phyloP scores from a whole-genome alignment of 2,113 vertebrate species.

The Urocitellus parryii region DNA sequence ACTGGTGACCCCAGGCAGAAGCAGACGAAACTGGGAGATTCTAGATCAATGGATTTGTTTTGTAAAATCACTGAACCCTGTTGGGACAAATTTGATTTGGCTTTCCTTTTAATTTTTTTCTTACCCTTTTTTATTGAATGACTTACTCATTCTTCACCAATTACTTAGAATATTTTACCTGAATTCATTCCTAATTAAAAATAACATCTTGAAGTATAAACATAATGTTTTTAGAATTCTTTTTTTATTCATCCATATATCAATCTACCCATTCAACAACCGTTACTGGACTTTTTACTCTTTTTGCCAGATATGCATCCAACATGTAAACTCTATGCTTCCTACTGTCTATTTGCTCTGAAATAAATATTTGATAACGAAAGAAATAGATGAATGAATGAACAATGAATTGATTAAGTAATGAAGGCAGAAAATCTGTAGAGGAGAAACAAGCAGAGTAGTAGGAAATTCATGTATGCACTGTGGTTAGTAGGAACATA shows the following conservation, averaged over 20 bases:
- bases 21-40: slow-evolving; percentile 42
- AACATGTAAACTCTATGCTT: background rate
- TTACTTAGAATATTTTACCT: slow-evolving; percentile 52
- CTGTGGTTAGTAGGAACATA: background rate
- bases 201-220: slow-evolving; percentile 45
- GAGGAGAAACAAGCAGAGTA: background rate
- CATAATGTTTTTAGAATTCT: background rate
- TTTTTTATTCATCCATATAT: background rate
- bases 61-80: slow-evolving; percentile 44
- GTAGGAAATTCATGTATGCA: background rate
- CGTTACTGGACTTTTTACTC: background rate
- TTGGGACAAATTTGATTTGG: slow-evolving; percentile 33
- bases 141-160: slow-evolving; percentile 54
- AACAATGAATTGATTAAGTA: background rate
- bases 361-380: background rate
- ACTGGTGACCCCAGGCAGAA: slow-evolving; percentile 49
- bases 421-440: background rate
- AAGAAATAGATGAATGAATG: slow-evolving; percentile 27
- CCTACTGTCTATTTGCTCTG: background rate
- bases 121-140: background rate
- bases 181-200: slow-evolving; percentile 61
- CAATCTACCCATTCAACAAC: background rate
- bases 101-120: background rate
- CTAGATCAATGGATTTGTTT: slow-evolving; percentile 54
- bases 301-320: background rate